Base-by-base conservation (phyloP, 2,113 vertebrate genomes). In the Rousettus leschenaultii region DNA sequence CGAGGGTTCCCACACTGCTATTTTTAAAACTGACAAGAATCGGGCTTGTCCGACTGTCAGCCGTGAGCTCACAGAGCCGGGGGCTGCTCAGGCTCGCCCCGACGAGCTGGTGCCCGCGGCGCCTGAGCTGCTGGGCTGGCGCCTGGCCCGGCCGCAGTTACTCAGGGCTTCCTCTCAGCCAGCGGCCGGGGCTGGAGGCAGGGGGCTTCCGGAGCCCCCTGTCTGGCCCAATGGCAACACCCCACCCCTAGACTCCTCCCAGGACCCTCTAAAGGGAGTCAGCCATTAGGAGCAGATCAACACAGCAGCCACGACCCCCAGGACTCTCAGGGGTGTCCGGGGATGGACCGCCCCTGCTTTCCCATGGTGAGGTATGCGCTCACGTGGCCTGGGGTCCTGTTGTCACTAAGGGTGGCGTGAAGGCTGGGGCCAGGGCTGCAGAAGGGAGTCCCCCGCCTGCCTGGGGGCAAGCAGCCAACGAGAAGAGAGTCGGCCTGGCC, bases 1-100 rank as follows among this genome's bases (percentile, higher is more conserved):
- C 19, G 10, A 92, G 89, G 94, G 94, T 98, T 98, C 97, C 55
- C 51, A 98, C 96, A 94, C 94, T 71, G 84, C 96, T 98, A 98
- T 95, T 93, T 98, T 96, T 96, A 98, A 98, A 92, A 66, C 61
- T 24, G 96, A 96, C 97, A 97, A 98, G 97, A 96, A 97, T 91
- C 28, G 2, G 43, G 79, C 96, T 88, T 96, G 96, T 91, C 87
- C 53, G 28, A 4, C 53, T 94, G 85, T 97, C 51, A 53, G 95
- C 92, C 30, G 87, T 86, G 82, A 12, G 57, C 68, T 22, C 92
- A 35, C 94, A 71, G 71, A 93, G 48, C 61, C 3, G 5, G 75
- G 89, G 86, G 96, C 94, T 98, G 98, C 97, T 98, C 77, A 22
- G 96, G 96, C 95, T 93, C 89, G 97, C 33, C 95, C 68, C 0